Base-by-base conservation (phyloP, 1,140 invertebrate species). In the Tetramorium alpestre region DNA sequence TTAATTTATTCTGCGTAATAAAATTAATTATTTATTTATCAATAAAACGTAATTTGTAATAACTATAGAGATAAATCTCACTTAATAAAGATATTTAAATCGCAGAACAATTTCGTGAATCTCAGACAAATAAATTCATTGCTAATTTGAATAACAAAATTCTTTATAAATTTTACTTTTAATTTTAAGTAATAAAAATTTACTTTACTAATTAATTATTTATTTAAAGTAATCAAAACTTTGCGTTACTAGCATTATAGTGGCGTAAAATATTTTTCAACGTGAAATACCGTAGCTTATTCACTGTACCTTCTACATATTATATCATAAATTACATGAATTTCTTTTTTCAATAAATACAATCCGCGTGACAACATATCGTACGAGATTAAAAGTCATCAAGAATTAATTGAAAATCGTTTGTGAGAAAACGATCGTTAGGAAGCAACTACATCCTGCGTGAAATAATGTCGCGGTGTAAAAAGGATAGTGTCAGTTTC, bases 401-500 rank as follows among this genome's bases (percentile, higher is more conserved):
- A 82, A 58, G 22, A 38, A 82, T 58, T 73, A 72, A 72, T 82
- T 72, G 54, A 47, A 82, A 73, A 73, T 13, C 54, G 67, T 44
- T 82, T 73, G 41, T 47, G 51, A 41, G 16, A 25, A 41, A 44
- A 38, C 49, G 18, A 58, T 67, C 7, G 47, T 70, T 49, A 38
- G n/a, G 38, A 22, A 67, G 38, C n/a, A n/a, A 51, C n/a, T 18
- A 22, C 16, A 5, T 56, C 22, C 33, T 10, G 51, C 51, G 51
- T 47, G 22, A 72, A 82, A 73, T 47, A 58, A 58, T 44, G 38
- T 13, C 49, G 3, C 38, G 38, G 60, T 67, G 22, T 73, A 73
- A 82, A 73, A 82, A 58, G 51, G 6, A 82, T 82, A 82, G 67
- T 33, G 67, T 41, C 67, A 72, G 67, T 73, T 58, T 82, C 56